Evolutionary conservation across 2,888 invertebrate genomes (phyloP).

Genomic region (Chrysolina americana): DNA sequence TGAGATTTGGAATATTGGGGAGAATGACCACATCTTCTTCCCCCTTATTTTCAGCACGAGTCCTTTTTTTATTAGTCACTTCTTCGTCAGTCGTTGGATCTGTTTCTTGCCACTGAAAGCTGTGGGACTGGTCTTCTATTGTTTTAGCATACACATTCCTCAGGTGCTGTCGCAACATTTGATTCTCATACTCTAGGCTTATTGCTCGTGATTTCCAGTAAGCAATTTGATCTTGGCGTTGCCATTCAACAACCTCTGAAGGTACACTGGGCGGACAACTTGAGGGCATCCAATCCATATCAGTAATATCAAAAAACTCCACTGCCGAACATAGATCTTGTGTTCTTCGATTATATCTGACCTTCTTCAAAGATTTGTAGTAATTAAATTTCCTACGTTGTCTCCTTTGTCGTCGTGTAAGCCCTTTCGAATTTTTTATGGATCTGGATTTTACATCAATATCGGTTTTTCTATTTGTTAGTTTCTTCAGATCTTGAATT

Average conservation of each 20-base stretch:
- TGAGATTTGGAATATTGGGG: constrained; percentile 60
- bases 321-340: constrained; percentile 58
- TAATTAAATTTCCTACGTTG: constrained; percentile 56
- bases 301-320: constrained; percentile 59
- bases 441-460: constrained; percentile 8
- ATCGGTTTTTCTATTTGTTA: background rate
- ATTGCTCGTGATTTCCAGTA: constrained; percentile 76
- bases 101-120: constrained; percentile 32
- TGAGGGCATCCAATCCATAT: constrained; percentile 57
- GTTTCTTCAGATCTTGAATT: background rate
- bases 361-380: constrained; percentile 51
- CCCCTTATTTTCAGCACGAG: constrained; percentile 41
- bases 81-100: constrained; percentile 44
- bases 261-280: constrained; percentile 43
- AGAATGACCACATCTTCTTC: constrained; percentile 63
- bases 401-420: constrained; percentile 46
- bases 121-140: constrained; percentile 52
- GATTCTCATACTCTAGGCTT: constrained; percentile 74
- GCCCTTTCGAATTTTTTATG: constrained; percentile 25
- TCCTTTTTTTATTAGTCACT: constrained; percentile 36
- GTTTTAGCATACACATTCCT: constrained; percentile 63
- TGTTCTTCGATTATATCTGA: constrained; percentile 50
- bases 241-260: constrained; percentile 67
- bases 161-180: constrained; percentile 72
- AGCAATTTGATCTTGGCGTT: constrained; percentile 74